Percentiles rank a stretch among this genome's conserved stretches.
Conservation (phyloP, 1,140 invertebrate species). For the Paracyclopina nana region DNA sequence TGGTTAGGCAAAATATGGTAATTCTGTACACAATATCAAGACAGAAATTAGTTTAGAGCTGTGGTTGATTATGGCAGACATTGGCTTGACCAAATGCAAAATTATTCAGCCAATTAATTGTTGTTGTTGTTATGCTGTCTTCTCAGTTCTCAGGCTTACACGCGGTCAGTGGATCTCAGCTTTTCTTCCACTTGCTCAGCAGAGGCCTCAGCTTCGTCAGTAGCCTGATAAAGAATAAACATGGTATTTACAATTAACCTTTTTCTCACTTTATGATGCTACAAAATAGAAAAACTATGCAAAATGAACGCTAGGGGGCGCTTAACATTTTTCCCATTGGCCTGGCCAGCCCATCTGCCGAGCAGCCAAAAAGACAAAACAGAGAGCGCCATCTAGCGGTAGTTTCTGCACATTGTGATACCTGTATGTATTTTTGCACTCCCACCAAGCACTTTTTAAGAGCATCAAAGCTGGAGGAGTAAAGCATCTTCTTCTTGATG, state of each 20-base stretch:
- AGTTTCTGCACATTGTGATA: slow-evolving; percentile 20
- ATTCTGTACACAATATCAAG: no score
- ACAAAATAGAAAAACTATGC: slow-evolving; percentile 2
- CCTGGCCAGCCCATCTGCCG: neutral
- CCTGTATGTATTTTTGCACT: slow-evolving; percentile 88
- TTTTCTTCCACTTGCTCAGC: slow-evolving; percentile 78
- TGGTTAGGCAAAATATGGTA: no score
- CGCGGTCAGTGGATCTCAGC: slow-evolving; percentile 70
- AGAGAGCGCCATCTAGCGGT: no score
- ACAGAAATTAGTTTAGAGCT: no score
- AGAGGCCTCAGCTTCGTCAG: slow-evolving; percentile 71
- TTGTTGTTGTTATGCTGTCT: no score
- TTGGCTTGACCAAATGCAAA: no score
- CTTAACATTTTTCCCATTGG: slow-evolving; percentile 3
- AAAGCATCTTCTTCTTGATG: slow-evolving; percentile 98
- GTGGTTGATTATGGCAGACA: no score
- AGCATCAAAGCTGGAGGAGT: slow-evolving; percentile 88
- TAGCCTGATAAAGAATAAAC: slow-evolving; percentile 36
- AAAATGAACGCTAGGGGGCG: neutral
- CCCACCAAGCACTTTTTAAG: slow-evolving; percentile 85
- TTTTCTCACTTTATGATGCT: slow-evolving; percentile 4
- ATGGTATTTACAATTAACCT: slow-evolving; percentile 3
- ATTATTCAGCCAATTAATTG: no score
- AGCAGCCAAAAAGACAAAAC: neutral
- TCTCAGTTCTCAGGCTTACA: slow-evolving; percentile 37